Percentiles rank a stretch among this genome's conserved stretches.
phyloP scores from a whole-genome alignment of 2,888 invertebrate genomes.

The Drepanosiphum platanoidis region DNA sequence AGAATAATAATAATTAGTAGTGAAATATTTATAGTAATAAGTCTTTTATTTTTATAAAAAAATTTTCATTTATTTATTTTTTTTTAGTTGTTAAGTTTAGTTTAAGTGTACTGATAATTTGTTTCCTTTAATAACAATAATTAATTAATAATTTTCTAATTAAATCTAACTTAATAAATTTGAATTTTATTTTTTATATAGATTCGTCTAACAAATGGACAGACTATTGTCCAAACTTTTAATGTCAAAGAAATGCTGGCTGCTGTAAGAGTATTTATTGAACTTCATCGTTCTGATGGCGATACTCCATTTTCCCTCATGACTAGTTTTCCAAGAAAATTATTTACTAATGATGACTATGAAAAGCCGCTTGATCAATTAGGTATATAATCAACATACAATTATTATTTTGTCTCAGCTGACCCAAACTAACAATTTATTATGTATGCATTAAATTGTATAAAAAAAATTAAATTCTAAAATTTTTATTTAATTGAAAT shows the following conservation, averaged over 20 bases:
- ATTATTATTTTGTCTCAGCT: not conserved
- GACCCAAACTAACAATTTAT: not conserved
- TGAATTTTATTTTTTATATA: constrained; percentile 66
- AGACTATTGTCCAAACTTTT: constrained; percentile 79
- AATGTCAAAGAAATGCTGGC: constrained; percentile 88
- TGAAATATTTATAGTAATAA: not conserved
- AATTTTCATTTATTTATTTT: not conserved
- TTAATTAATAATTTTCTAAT: not conserved
- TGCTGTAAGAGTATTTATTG: constrained; percentile 88
- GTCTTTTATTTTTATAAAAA: not conserved
- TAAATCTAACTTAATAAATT: not conserved
- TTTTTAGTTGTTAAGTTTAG: too few relatives aligned
- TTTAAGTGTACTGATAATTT: too few relatives aligned
- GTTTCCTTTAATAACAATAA: too few relatives aligned
- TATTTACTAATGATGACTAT: constrained; percentile 87
- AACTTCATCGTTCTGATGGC: constrained; percentile 82
- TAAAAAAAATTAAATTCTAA: not conserved
- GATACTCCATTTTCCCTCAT: constrained; percentile 81
- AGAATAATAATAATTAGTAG: not conserved
- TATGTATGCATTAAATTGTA: too few relatives aligned
- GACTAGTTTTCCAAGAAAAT: constrained; percentile 90
- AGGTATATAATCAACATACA: constrained; percentile 70
- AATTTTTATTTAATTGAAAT: constrained; percentile 10
- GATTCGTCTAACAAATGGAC: constrained; percentile 81
- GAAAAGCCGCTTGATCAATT: constrained; percentile 85